Evolutionary conservation across 2,888 invertebrate genomes (phyloP), one percentile per base, ranked within the genome.

Genomic region (Cosmorhoe ocellata): DNA sequence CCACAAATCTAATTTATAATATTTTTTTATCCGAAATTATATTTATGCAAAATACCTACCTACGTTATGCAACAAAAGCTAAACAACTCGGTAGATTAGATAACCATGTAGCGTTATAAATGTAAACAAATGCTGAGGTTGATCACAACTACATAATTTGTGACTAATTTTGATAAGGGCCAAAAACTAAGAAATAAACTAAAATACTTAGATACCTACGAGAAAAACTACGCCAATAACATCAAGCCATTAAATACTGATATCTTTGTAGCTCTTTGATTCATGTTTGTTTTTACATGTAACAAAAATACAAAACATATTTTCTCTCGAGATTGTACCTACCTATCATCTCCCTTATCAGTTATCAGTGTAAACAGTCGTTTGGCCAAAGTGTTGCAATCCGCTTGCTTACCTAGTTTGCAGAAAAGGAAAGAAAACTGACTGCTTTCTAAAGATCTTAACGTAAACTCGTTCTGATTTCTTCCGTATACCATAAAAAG

Each of bases 361-460:
- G 13, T 44, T n/a, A 36, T 37, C 41, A 46, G 45, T n/a, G 44
- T 44, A 56, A 33, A 31, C 22, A 50, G 44, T 58, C 43, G 48
- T 56, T 56, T 41, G 30, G 39, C 34, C 42, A 42, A 51, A 48
- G 41, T 44, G 46, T 52, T 51, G 50, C 54, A 54, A 38, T 10
- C 40, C 36, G 43, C 26, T 28, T 39, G 47, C 34, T 41, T 24
- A 24, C 24, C 24, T 24, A 27, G 57, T 60, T 59, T 56, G 60
- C 58, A 52, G 58, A 66, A 61, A 66, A 58, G 46, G 45, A 60
- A 64, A 58, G 61, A 69, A 71, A 68, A 51, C 54, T 38, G 45
- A 46, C 61, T n/a, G 65, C 76, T 76, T 75, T 76, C 75, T 60
- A 64, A 54, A 65, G 47, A 60, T 63, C 64, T 64, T 64, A 61